Conservation (phyloP, 2,888 invertebrate genomes). For the Nineta flava region DNA sequence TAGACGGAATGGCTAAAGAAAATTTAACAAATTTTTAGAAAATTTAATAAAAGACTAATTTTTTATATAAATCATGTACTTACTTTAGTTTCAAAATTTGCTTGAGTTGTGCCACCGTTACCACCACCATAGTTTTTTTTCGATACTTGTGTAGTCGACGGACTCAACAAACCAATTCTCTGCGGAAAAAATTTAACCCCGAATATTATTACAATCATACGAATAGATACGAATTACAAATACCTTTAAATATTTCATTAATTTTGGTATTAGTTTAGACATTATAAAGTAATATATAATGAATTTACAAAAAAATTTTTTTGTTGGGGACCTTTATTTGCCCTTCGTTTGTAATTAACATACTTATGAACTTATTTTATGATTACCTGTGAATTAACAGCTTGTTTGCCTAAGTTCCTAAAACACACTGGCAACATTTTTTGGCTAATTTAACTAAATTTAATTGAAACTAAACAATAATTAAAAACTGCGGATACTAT, state of each 20-base stretch:
- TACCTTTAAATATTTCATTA: too few relatives aligned
- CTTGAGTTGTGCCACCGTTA: constrained; percentile 37
- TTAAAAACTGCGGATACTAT: too few relatives aligned
- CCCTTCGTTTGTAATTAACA: background rate
- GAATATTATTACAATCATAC: too few relatives aligned
- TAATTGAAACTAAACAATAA: background rate
- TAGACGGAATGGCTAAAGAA: constrained; percentile 63
- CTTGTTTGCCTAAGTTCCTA: constrained; percentile 25
- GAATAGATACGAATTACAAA: too few relatives aligned
- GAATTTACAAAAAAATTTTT: too few relatives aligned
- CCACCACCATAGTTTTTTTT: constrained; percentile 41
- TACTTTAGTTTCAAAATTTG: constrained; percentile 43
- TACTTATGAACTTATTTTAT: background rate
- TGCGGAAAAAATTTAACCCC: constrained; percentile 23
- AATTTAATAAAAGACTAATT: constrained; percentile 8
- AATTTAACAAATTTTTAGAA: constrained; percentile 10
- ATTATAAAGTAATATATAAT: too few relatives aligned
- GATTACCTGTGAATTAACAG: constrained; percentile 26
- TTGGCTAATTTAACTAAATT: background rate
- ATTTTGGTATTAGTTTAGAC: too few relatives aligned
- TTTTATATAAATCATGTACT: constrained; percentile 7
- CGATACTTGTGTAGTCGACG: constrained; percentile 4
- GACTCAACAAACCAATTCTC: constrained; percentile 25
- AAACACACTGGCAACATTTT: constrained; percentile 30
- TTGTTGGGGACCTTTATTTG: background rate